Evolutionary conservation across 2,888 invertebrate genomes (phyloP).

Genomic region (Temnothorax rugatulus): DNA sequence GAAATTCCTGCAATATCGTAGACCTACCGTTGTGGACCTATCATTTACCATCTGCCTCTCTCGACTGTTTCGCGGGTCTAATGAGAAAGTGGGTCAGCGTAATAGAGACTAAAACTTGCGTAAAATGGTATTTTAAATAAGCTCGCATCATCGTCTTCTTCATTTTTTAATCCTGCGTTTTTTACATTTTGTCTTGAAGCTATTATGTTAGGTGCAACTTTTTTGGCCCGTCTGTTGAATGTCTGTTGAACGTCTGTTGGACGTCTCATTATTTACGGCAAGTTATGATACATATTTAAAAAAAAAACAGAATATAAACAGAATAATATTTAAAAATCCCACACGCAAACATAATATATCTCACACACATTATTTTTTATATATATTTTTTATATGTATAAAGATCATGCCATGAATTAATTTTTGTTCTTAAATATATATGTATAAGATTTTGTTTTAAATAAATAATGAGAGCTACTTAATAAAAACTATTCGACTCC

Average conservation of each 20-base stretch:
- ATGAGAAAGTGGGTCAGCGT: neutral
- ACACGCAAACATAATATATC: neutral
- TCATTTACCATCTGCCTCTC: neutral
- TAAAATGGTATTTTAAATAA: constrained; percentile 15
- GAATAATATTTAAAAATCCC: neutral
- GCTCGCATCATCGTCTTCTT: neutral
- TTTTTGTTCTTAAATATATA: neutral
- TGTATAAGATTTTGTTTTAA: neutral
- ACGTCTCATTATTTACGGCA: neutral
- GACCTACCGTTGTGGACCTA: neutral
- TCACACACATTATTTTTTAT: neutral
- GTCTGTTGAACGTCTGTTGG: neutral
- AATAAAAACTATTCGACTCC: neutral
- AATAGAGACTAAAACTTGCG: neutral
- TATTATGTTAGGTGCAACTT: neutral
- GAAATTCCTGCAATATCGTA: constrained; percentile 23
- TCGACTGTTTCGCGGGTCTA: neutral
- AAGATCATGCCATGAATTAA: neutral
- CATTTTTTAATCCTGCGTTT: neutral
- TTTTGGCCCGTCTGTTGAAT: neutral
- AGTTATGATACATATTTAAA: neutral
- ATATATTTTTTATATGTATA: neutral
- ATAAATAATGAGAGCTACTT: neutral
- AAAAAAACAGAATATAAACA: too few species aligned
- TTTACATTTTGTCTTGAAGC: neutral